phyloP scores from a whole-genome alignment of 1,140 invertebrate species.

The Rhopalosiphum padi region DNA sequence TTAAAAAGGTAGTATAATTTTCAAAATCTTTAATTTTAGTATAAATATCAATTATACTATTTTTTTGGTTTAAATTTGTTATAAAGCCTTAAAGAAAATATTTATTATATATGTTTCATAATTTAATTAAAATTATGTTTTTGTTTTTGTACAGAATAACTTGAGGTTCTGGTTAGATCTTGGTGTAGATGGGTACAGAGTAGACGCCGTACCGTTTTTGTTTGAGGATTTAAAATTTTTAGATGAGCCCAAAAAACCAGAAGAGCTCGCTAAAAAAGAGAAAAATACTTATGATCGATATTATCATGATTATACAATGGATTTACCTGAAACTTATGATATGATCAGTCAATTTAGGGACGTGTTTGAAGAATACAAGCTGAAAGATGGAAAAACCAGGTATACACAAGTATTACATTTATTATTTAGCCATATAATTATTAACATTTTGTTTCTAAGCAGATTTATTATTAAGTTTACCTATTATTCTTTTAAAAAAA shows the following conservation, averaged over 20 bases:
- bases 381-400: conserved; percentile 57
- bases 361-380: conserved; percentile 69
- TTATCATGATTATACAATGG: conserved; percentile 71
- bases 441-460: neutral
- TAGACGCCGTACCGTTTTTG: conserved; percentile 69
- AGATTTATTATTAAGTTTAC: neutral
- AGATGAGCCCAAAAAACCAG: conserved; percentile 62
- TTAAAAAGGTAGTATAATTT: neutral
- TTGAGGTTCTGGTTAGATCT: conserved; percentile 71
- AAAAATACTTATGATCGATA: conserved; percentile 33
- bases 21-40: neutral
- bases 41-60: neutral
- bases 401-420: neutral
- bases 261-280: neutral
- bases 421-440: neutral
- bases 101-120: neutral
- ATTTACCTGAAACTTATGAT: conserved; percentile 69
- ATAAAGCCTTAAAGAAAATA: neutral
- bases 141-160: conserved; percentile 63
- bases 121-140: neutral
- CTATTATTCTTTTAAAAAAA: neutral
- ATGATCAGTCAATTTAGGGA: conserved; percentile 72
- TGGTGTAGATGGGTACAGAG: conserved; percentile 75
- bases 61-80: neutral
- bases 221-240: conserved; percentile 64